These are phyloP conservation scores for Nylanderia fulva DNA, from an alignment of 1,140 invertebrate genomes.

Conservation along the genomic window DNA sequence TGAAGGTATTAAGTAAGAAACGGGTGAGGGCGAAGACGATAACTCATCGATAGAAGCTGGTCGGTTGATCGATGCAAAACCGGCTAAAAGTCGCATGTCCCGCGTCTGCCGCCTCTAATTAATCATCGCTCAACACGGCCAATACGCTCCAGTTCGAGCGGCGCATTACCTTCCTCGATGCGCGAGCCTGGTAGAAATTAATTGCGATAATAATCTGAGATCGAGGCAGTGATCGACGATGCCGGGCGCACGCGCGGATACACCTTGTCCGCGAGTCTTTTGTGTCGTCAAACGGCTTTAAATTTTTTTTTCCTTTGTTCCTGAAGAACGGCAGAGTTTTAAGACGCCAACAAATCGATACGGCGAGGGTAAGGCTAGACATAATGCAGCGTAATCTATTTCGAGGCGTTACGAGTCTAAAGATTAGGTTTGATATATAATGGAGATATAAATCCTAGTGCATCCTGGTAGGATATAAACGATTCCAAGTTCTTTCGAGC, in stretches of 20 bases:
- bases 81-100: constrained; percentile 76
- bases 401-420: neutral
- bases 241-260: constrained; percentile 70
- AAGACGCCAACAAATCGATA: constrained; percentile 50
- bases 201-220: constrained; percentile 78
- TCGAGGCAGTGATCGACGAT: constrained; percentile 70
- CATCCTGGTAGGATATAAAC: neutral
- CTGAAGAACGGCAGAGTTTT: neutral
- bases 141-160: constrained; percentile 62
- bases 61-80: constrained; percentile 76
- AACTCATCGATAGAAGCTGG: constrained; percentile 53
- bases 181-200: constrained; percentile 74
- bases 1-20: constrained; percentile 36
- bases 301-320: constrained; percentile 14
- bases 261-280: constrained; percentile 63
- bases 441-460: neutral
- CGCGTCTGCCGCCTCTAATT: constrained; percentile 74
- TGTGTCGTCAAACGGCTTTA: constrained; percentile 46
- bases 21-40: constrained; percentile 42
- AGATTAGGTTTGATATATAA: constrained; percentile 7
- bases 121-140: constrained; percentile 77
- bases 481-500: neutral
- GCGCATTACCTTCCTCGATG: constrained; percentile 73
- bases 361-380: neutral
- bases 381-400: constrained; percentile 8